A percentile compares a stretch with the other conserved stretches of the same genome.
Evolutionary conservation across 1,140 invertebrate genomes (phyloP).

Genomic region (Euwallacea similis): DNA sequence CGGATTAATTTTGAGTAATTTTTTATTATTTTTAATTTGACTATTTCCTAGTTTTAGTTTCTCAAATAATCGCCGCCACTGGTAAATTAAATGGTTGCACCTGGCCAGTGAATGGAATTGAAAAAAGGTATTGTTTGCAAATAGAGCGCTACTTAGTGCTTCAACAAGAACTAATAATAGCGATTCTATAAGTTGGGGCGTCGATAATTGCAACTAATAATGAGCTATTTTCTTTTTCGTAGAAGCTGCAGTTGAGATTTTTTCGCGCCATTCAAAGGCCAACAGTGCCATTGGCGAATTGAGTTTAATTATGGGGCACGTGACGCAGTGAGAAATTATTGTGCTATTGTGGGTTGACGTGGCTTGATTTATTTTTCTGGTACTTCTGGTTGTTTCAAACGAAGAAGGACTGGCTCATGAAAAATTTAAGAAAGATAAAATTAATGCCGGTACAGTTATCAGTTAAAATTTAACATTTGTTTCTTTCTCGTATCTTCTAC

Average conservation of each 20-base stretch:
- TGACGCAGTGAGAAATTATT: too few relatives aligned
- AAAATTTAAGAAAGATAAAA: too few relatives aligned
- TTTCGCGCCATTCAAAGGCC: not conserved
- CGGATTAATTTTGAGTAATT: too few relatives aligned
- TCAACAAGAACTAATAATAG: constrained; percentile 29
- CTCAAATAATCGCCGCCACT: constrained; percentile 6
- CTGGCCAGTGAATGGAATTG: constrained; percentile 26
- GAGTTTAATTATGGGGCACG: not conserved
- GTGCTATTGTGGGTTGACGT: too few relatives aligned
- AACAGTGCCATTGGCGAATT: not conserved
- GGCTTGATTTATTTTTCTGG: too few relatives aligned
- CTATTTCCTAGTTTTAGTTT: too few relatives aligned
- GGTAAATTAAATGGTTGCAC: constrained; percentile 15
- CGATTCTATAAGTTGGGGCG: constrained; percentile 30
- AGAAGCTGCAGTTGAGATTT: not conserved
- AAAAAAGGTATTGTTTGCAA: constrained; percentile 37
- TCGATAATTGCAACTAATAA: constrained; percentile 38
- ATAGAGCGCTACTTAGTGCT: constrained; percentile 37
- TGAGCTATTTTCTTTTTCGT: constrained; percentile 12
- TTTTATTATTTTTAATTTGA: too few relatives aligned
- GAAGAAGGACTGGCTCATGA: too few relatives aligned
- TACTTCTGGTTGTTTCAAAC: too few relatives aligned
- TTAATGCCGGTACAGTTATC: too few relatives aligned
- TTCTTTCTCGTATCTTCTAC: too few relatives aligned
- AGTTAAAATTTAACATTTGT: too few relatives aligned